Evolutionary conservation across 1,140 invertebrate species (phyloP), one percentile per base, ranked within the genome.

Genomic region (Lepidurus arcticus): DNA sequence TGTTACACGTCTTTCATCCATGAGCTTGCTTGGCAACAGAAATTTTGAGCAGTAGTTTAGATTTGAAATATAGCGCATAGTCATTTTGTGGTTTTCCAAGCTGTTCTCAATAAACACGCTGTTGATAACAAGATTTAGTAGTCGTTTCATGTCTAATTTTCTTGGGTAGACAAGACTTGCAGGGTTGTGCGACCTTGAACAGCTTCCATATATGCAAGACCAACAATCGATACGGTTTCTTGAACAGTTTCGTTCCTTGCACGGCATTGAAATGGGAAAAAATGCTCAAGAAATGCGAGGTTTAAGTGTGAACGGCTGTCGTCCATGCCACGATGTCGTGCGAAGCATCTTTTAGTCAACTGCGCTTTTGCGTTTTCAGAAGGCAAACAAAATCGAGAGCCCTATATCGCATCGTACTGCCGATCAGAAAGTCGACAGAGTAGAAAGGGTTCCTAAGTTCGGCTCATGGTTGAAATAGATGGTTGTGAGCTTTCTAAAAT

Each of bases 21-120:
- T 65, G 53, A 65, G 53, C 53, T 65, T 65, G 53, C 53, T 65
- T 65, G 21, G 53, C 53, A 65, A 65, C 53, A 65, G 53, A 34
- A 34, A 34, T 34, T 34, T 65, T 65, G 4, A 65, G 13, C 53
- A 16, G 53, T 21, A 65, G 13, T 65, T 16, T n/a, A n/a, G n/a
- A 13, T n/a, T 21, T 13, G 21, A 65, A 65, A n/a, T 13, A n/a
- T 21, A 65, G 53, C 53, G 6, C 16, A 65, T 7, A 21, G 47
- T 65, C 26, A 1, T 1, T 34, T 34, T 34, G 34, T 34, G 34
- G 34, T 34, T 34, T 34, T 34, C 53, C 53, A 1, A 65, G 53
- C 21, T 65, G 16, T 65, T 65, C 53, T 34, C 34, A 34, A 34
- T 34, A 34, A 34, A 34, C 34, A 34, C 2, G 34, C 34, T 34